Percentiles rank a stretch among this genome's conserved stretches.
Evolutionary conservation across 37 sponge, comb jelly and placozoan species (phyloP).

Genomic region (Theonella swinhoei): DNA sequence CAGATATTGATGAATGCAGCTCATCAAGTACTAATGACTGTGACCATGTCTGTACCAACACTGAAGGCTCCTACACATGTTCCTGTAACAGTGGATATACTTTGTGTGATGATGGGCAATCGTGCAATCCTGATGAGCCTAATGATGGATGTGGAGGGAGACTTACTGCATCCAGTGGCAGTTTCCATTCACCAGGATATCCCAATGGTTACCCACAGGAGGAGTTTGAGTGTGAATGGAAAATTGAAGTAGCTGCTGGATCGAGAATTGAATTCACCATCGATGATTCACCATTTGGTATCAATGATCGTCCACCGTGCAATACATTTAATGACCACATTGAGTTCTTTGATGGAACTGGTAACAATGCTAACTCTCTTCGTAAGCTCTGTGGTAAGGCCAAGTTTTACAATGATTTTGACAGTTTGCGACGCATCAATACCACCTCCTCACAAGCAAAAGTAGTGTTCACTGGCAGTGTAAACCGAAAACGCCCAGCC

Average conservation of each 20-base stretch:
- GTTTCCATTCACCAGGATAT: constrained; percentile 20
- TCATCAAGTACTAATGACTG: too few relatives aligned
- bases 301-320: constrained; percentile 19
- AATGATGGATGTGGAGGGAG: too few relatives aligned
- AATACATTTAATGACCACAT: constrained; percentile 14
- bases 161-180: neutral
- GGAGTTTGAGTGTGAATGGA: constrained; percentile 54
- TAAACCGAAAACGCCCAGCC: too few relatives aligned
- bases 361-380: neutral
- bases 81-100: too few relatives aligned
- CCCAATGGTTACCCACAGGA: constrained; percentile 27
- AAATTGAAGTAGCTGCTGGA: constrained; percentile 13
- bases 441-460: neutral
- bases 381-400: too few relatives aligned
- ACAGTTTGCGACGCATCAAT: neutral
- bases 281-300: neutral
- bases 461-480: constrained; percentile 25
- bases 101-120: too few relatives aligned
- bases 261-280: constrained; percentile 17
- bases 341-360: constrained; percentile 1
- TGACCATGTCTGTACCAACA: too few relatives aligned
- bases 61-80: too few relatives aligned
- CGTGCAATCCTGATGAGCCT: too few relatives aligned
- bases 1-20: too few relatives aligned
- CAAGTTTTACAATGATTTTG: constrained; percentile 10